Percentiles rank a stretch among this genome's conserved stretches.
phyloP scores from a whole-genome alignment of 64 coral and sea anemone species.

The Anthopleura sola region DNA sequence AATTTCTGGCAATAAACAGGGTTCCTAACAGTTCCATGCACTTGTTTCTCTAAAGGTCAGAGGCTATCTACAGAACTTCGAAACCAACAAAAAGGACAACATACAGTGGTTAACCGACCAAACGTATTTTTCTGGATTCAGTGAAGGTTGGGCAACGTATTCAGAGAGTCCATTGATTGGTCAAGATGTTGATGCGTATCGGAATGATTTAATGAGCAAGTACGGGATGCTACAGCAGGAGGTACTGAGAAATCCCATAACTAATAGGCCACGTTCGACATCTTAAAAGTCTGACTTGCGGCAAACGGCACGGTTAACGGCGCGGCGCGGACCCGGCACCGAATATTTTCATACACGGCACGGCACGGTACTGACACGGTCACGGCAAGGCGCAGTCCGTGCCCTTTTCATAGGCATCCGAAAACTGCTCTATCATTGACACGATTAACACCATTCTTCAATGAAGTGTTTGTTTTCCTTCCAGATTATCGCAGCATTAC shows the following conservation, averaged over 20 bases:
- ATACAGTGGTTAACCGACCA: conserved; percentile 14
- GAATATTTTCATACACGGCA: no score
- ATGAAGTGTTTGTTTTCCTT: not conserved
- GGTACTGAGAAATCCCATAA: not conserved
- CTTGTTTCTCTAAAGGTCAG: not conserved
- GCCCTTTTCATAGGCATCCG: no score
- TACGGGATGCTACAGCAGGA: conserved; percentile 57
- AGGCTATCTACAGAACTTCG: not conserved
- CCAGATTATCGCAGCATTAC: conserved; percentile 40
- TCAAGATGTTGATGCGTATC: conserved; percentile 16
- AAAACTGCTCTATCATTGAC: no score
- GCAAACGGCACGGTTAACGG: no score
- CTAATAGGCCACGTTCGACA: not conserved
- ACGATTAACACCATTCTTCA: not conserved
- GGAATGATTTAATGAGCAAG: conserved; percentile 33
- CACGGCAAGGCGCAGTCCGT: no score
- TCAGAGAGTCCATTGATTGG: conserved; percentile 32
- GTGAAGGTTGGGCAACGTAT: conserved; percentile 53
- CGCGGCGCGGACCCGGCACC: no score
- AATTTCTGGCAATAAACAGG: no score
- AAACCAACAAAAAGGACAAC: not conserved
- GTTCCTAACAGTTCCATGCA: not conserved
- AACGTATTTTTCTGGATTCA: conserved; percentile 31
- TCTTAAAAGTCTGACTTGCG: no score
- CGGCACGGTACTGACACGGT: no score